These are phyloP conservation scores for Eupsittula cactorum DNA, from an alignment of 2,113 vertebrate genomes.

Conservation along the genomic window DNA sequence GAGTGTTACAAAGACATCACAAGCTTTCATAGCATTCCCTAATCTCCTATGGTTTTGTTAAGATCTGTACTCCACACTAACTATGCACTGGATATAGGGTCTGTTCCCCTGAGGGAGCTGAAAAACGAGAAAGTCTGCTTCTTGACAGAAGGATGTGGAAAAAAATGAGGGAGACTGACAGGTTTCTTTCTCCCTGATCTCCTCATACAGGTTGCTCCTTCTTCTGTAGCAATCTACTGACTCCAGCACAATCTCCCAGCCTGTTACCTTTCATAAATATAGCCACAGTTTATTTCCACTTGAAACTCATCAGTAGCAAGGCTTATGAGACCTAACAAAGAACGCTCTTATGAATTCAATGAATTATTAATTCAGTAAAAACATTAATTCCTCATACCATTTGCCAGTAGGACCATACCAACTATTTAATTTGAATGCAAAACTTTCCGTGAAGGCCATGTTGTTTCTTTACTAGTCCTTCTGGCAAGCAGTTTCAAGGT, in stretches of 20 bases:
- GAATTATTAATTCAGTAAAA: background rate
- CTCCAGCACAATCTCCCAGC: background rate
- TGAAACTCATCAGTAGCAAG: background rate
- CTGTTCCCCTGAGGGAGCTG: background rate
- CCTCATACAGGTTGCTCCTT: background rate
- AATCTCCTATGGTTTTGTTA: background rate
- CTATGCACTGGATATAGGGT: background rate
- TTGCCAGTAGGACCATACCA: background rate
- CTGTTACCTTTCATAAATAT: background rate
- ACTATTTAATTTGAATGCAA: background rate
- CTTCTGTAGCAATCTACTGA: background rate
- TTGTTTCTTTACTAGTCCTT: background rate
- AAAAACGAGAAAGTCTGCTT: background rate
- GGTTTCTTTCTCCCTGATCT: background rate
- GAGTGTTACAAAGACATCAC: background rate
- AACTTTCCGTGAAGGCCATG: background rate
- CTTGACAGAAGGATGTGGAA: background rate
- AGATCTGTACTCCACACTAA: background rate
- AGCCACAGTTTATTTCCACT: background rate
- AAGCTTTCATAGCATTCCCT: background rate
- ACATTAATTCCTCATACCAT: background rate
- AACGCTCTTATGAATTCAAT: background rate
- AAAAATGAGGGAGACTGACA: background rate
- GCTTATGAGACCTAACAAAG: background rate
- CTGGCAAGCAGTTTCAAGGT: background rate